Evolutionary conservation across 2,888 invertebrate species (phyloP).

Genomic region (Cephonodes hylas): DNA sequence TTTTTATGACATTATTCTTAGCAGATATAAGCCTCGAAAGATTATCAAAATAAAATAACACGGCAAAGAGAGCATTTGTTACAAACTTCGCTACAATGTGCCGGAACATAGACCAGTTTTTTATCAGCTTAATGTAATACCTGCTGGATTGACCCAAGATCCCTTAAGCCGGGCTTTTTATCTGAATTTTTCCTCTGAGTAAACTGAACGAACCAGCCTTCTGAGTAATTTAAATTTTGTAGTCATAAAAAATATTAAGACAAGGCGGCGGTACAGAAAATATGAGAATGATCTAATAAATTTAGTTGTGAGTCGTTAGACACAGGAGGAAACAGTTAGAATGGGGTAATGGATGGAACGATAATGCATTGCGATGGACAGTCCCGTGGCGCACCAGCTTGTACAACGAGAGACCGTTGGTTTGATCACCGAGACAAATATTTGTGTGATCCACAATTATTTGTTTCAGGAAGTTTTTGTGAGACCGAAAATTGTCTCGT

Average conservation of each 20-base stretch:
- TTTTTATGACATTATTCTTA: neutral
- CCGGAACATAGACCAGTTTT: neutral
- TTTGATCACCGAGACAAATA: too few species aligned
- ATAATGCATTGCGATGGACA: neutral
- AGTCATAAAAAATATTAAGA: neutral
- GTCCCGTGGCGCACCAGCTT: too few species aligned
- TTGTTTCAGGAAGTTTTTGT: too few species aligned
- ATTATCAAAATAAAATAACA: neutral
- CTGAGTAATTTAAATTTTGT: conserved; percentile 3
- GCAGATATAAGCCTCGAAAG: neutral
- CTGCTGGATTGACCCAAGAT: conserved; percentile 8
- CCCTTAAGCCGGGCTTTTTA: conserved; percentile 6
- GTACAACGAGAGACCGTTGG: too few species aligned
- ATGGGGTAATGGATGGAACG: neutral
- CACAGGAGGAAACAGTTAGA: neutral
- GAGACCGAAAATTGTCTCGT: too few species aligned
- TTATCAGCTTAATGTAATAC: conserved; percentile 4
- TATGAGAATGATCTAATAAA: neutral
- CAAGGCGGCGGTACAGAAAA: neutral
- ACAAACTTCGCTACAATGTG: neutral
- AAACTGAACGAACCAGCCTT: neutral
- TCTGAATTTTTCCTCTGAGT: neutral
- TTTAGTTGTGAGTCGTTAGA: neutral
- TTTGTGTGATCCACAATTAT: too few species aligned
- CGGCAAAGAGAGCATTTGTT: neutral